Conservation (phyloP, 2,113 vertebrate species). For the Ancistrus triradiatus region DNA sequence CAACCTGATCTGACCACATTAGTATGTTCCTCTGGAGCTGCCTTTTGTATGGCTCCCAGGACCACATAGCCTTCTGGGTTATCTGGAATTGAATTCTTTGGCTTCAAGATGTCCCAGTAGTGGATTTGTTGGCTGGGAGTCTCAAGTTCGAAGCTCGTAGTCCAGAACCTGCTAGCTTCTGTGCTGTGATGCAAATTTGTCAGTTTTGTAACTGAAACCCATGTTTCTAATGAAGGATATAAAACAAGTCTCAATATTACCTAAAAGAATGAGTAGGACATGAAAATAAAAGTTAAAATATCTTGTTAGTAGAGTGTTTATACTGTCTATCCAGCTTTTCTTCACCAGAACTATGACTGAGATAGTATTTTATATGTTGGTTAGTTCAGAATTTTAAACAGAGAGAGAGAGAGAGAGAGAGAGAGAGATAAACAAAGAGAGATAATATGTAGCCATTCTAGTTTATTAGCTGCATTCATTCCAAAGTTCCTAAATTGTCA, state of each 20-base stretch:
- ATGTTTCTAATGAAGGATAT: slow-evolving; percentile 26
- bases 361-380: background rate
- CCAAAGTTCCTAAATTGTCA: slow-evolving; percentile 40
- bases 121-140: slow-evolving; percentile 39
- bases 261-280: background rate
- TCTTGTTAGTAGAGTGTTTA: no score
- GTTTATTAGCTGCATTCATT: slow-evolving; percentile 38
- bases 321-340: no score
- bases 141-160: slow-evolving; percentile 41
- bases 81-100: slow-evolving; percentile 58
- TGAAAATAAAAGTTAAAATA: background rate
- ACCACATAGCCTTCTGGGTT: slow-evolving; percentile 52
- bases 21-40: slow-evolving; percentile 47
- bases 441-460: slow-evolving; percentile 23
- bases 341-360: no score
- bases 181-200: slow-evolving; percentile 44
- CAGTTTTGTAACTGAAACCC: slow-evolving; percentile 34
- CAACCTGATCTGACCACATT: slow-evolving; percentile 53
- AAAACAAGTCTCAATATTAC: slow-evolving; percentile 19
- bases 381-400: no score
- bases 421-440: no score
- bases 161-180: slow-evolving; percentile 38
- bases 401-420: no score
- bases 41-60: slow-evolving; percentile 51
- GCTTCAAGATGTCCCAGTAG: slow-evolving; percentile 48